phyloP scores from a whole-genome alignment of 2,113 vertebrate genomes.

The Oncorhynchus tshawytscha region DNA sequence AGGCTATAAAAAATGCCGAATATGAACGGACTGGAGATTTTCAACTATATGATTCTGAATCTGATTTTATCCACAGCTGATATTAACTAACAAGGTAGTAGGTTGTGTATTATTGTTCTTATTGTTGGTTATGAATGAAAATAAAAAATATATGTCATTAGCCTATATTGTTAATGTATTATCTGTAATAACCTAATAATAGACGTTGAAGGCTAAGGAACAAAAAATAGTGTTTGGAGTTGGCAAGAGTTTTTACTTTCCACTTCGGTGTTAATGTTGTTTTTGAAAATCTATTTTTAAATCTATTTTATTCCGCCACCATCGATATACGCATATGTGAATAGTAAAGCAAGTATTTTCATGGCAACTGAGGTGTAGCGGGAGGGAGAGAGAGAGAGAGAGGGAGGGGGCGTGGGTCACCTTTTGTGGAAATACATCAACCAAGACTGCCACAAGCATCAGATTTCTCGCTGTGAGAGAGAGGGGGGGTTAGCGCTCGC shows the following conservation, averaged over 20 bases:
- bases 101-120: too few relatives aligned
- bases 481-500: conserved; percentile 9
- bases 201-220: too few relatives aligned
- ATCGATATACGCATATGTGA: conserved; percentile 35
- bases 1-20: too few relatives aligned
- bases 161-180: too few relatives aligned
- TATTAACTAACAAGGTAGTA: too few relatives aligned
- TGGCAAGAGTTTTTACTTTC: too few relatives aligned
- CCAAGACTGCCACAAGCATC: conserved; percentile 73
- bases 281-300: not conserved
- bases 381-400: not conserved
- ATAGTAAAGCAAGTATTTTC: conserved; percentile 66
- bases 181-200: too few relatives aligned
- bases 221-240: not conserved
- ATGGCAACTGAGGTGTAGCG: conserved; percentile 33
- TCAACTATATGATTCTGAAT: too few relatives aligned
- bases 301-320: conserved; percentile 28
- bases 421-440: conserved; percentile 82
- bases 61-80: too few relatives aligned
- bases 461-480: conserved; percentile 65
- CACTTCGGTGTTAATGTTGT: not conserved
- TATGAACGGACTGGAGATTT: too few relatives aligned
- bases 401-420: conserved; percentile 59
- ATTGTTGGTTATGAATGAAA: too few relatives aligned
- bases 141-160: too few relatives aligned